Conservation (phyloP, 2,797 vertebrate species). For the Tokudaia muenninki region DNA sequence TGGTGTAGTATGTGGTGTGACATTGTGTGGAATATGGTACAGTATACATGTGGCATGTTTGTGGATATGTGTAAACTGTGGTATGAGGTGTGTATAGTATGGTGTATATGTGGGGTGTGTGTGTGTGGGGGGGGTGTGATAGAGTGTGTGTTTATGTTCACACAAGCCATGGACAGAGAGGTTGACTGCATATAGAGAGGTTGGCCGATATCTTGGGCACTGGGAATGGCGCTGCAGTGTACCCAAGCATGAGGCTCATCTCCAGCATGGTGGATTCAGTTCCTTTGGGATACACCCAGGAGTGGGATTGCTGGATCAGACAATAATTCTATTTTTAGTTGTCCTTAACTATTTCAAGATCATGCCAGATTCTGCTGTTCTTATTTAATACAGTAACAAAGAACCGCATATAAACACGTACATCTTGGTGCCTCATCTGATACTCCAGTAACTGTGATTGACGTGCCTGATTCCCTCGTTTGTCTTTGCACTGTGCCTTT, state of each 20-base stretch:
- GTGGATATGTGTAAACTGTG: neutral
- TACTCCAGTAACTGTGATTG: neutral
- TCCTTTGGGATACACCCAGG: neutral
- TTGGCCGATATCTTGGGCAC: neutral
- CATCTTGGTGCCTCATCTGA: neutral
- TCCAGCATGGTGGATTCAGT: neutral
- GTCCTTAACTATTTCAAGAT: constrained; percentile 10
- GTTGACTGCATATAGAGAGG: neutral
- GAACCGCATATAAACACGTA: neutral
- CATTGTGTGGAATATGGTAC: neutral
- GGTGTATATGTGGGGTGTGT: neutral
- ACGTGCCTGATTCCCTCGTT: neutral
- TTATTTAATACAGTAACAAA: neutral
- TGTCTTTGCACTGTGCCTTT: neutral
- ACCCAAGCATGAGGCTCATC: too few relatives aligned
- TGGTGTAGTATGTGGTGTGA: neutral
- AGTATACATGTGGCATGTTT: neutral
- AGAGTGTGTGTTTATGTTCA: neutral
- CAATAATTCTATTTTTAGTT: neutral
- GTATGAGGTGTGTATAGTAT: neutral
- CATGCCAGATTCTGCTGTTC: neutral
- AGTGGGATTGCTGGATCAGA: neutral
- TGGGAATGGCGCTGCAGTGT: neutral
- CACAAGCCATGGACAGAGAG: neutral
- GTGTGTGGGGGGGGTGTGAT: too few relatives aligned